These are phyloP conservation scores for Holothuria scabra DNA, from an alignment of 53 echinoderm and acorn worm genomes.

Conservation along the genomic window DNA sequence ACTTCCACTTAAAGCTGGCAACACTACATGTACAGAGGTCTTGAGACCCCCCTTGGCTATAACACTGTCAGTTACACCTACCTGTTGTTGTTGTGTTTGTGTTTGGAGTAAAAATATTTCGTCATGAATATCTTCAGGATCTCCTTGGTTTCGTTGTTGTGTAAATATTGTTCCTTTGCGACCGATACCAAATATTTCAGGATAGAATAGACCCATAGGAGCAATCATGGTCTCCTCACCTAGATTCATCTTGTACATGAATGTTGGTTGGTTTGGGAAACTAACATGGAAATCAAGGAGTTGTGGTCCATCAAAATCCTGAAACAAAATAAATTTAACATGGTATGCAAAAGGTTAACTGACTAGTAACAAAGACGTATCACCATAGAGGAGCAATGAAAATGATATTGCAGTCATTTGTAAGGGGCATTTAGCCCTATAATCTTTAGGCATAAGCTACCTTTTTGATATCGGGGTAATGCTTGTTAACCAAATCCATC, in stretches of 20 bases:
- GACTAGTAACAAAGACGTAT: too few species aligned
- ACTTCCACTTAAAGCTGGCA: too few species aligned
- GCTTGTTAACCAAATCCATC: too few species aligned
- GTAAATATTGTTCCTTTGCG: slow-evolving; percentile 86
- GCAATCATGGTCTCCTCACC: slow-evolving; percentile 94
- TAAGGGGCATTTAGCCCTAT: too few species aligned
- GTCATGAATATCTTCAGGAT: slow-evolving; percentile 93
- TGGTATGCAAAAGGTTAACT: too few species aligned
- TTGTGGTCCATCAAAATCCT: slow-evolving; percentile 94
- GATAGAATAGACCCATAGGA: slow-evolving; percentile 97
- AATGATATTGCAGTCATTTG: too few species aligned
- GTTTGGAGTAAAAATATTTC: slow-evolving; percentile 95
- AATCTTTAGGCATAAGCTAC: too few species aligned
- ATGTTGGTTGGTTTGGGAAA: slow-evolving; percentile 83
- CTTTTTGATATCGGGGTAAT: too few species aligned
- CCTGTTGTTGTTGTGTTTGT: slow-evolving; percentile 87
- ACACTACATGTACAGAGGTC: too few species aligned
- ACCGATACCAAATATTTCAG: slow-evolving; percentile 80
- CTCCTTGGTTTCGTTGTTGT: slow-evolving; percentile 96
- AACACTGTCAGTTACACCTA: too few species aligned
- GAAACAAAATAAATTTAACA: background rate
- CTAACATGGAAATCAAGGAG: slow-evolving; percentile 94
- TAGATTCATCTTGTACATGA: slow-evolving; percentile 94
- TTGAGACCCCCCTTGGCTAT: too few species aligned
- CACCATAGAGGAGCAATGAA: too few species aligned